These are phyloP conservation scores for Drosophila pruinosa DNA, from an alignment of 1,140 invertebrate species.

Conservation along the genomic window DNA sequence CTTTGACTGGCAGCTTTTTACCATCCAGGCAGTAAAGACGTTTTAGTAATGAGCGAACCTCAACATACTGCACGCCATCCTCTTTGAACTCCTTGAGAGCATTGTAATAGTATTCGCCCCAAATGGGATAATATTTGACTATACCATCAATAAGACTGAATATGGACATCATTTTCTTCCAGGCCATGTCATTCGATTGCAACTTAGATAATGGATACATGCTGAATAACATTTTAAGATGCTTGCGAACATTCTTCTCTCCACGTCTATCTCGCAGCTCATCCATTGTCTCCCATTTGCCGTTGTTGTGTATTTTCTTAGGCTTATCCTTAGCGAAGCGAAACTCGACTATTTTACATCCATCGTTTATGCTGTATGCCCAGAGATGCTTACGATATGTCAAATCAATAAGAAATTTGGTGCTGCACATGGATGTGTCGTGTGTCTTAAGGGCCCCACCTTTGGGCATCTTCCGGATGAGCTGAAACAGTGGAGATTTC, in stretches of 20 bases:
- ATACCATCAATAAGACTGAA: conserved; percentile 86
- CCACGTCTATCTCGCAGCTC: conserved; percentile 80
- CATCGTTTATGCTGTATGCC: conserved; percentile 43
- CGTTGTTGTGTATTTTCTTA: conserved; percentile 19
- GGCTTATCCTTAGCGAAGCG: conserved; percentile 82
- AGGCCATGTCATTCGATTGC: conserved; percentile 85
- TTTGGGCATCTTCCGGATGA: conserved; percentile 88
- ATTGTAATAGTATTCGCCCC: conserved; percentile 88
- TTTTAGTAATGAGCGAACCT: conserved; percentile 86
- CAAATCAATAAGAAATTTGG: conserved; percentile 84
- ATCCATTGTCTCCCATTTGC: conserved; percentile 85
- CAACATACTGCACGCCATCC: conserved; percentile 91
- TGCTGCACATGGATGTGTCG: conserved; percentile 86
- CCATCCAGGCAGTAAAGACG: conserved; percentile 87
- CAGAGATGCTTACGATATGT: conserved; percentile 54
- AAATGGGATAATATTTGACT: conserved; percentile 88
- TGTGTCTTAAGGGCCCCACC: conserved; percentile 89
- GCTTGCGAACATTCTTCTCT: conserved; percentile 21
- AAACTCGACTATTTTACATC: conserved; percentile 64
- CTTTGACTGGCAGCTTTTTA: conserved; percentile 82
- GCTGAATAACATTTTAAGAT: conserved; percentile 30
- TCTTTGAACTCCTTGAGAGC: conserved; percentile 87
- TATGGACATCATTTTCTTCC: conserved; percentile 86
- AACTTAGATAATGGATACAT: conserved; percentile 82
- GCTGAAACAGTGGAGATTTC: conserved; percentile 86